phyloP scores from a whole-genome alignment of 2,113 vertebrate genomes.

The Stigmatopora argus region DNA sequence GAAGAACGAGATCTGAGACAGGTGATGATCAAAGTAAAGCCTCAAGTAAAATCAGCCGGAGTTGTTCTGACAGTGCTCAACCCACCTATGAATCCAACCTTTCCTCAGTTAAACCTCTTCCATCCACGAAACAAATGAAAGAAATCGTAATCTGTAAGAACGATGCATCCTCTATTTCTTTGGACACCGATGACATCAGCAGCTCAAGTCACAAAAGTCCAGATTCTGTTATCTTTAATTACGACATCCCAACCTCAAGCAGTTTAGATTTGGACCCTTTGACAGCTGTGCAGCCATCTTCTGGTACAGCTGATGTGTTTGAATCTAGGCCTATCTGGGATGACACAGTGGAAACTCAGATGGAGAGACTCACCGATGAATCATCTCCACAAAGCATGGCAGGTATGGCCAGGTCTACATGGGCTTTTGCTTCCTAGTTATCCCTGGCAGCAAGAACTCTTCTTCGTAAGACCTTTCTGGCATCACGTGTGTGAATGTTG shows the following conservation, averaged over 20 bases:
- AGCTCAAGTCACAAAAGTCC: conserved; percentile 59
- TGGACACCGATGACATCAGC: conserved; percentile 49
- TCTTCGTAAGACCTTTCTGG: conserved; percentile 67
- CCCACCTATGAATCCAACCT: conserved; percentile 60
- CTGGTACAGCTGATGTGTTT: conserved; percentile 88
- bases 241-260: conserved; percentile 78
- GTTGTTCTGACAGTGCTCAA: conserved; percentile 75
- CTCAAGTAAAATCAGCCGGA: conserved; percentile 53
- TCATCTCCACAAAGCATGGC: conserved; percentile 81
- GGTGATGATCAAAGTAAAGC: conserved; percentile 23
- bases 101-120: conserved; percentile 67
- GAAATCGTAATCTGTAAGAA: conserved; percentile 18
- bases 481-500: conserved; percentile 17
- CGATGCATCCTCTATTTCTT: conserved; percentile 35
- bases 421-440: conserved; percentile 44
- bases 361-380: conserved; percentile 89
- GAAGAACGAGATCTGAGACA: conserved; percentile 61
- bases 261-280: conserved; percentile 81
- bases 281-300: conserved; percentile 68
- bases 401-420: conserved; percentile 82
- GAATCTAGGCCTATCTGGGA: conserved; percentile 89
- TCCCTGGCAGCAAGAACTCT: conserved; percentile 63
- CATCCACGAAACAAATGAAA: conserved; percentile 60
- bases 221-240: conserved; percentile 77
- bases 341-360: conserved; percentile 93